Conservation (phyloP, 2,888 invertebrate species). For the Lasius platythorax region DNA sequence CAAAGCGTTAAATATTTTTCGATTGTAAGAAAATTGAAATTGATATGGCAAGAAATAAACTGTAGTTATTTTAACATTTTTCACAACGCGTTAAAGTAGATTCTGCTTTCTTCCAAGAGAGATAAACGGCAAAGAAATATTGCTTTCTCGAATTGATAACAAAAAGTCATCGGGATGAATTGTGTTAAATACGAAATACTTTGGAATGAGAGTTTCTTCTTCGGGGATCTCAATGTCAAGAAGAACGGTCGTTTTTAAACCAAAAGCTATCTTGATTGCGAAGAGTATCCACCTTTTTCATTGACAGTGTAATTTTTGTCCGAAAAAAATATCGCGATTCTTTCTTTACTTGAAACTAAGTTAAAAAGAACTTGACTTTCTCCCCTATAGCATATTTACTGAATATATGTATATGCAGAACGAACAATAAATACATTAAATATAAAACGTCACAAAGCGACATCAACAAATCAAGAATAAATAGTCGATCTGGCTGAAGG, state of each 20-base stretch:
- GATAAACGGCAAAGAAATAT: neutral
- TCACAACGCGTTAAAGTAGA: neutral
- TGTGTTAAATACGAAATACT: neutral
- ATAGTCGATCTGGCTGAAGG: conserved; percentile 28
- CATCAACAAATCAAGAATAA: conserved; percentile 53
- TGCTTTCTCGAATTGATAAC: neutral
- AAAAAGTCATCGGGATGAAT: neutral
- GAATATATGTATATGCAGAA: neutral
- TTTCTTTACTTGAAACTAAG: neutral
- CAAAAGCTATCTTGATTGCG: neutral
- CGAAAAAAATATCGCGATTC: neutral
- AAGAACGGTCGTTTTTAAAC: neutral
- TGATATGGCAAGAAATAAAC: neutral
- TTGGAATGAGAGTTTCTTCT: neutral
- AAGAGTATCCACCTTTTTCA: neutral
- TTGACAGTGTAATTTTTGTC: neutral
- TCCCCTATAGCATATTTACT: neutral
- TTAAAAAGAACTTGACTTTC: neutral
- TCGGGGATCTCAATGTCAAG: neutral
- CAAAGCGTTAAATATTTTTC: neutral
- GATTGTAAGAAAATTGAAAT: neutral
- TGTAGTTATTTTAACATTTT: neutral
- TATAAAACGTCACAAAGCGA: conserved; percentile 34
- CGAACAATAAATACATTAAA: neutral
- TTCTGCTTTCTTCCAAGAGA: neutral